Conservation (phyloP, 1,140 invertebrate species). For the Megalonaias nervosa region DNA sequence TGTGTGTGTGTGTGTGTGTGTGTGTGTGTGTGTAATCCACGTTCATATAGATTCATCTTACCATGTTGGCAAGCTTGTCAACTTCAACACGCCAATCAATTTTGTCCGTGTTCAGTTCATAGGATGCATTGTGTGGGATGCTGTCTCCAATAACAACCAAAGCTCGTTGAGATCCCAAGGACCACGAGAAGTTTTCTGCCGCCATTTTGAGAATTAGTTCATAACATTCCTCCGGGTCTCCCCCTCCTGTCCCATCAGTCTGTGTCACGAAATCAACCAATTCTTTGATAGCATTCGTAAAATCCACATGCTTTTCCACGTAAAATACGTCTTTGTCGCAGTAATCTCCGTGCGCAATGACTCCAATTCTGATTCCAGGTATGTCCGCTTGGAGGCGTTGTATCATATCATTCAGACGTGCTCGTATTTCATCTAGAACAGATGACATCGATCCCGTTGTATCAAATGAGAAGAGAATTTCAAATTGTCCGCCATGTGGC, state of each 20-base stretch:
- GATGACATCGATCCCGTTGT: slow-evolving; percentile 65
- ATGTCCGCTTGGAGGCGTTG: slow-evolving; percentile 62
- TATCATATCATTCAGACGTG: slow-evolving; percentile 58
- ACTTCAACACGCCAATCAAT: slow-evolving; percentile 64
- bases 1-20: too few relatives aligned
- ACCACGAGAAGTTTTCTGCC: slow-evolving; percentile 52
- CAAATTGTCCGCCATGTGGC: slow-evolving; percentile 41
- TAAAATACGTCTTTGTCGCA: slow-evolving; percentile 59
- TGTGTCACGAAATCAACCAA: slow-evolving; percentile 58
- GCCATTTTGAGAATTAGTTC: slow-evolving; percentile 58
- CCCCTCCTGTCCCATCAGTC: slow-evolving; percentile 56
- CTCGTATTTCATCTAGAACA: slow-evolving; percentile 52
- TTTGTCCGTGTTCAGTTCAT: slow-evolving; percentile 49
- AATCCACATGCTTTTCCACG: slow-evolving; percentile 58
- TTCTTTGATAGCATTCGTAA: slow-evolving; percentile 47
- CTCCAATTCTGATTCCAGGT: slow-evolving; percentile 51
- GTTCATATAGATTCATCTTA: not conserved
- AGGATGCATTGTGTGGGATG: slow-evolving; percentile 56
- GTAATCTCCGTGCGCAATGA: slow-evolving; percentile 65
- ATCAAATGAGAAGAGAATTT: slow-evolving; percentile 66
- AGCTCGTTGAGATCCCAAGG: slow-evolving; percentile 46
- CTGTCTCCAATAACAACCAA: slow-evolving; percentile 67
- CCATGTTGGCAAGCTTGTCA: slow-evolving; percentile 28
- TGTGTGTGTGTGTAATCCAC: too few relatives aligned
- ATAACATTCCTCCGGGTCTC: slow-evolving; percentile 62